Conservation (phyloP, 2,888 invertebrate species). For the Aspidapion aeneum region DNA sequence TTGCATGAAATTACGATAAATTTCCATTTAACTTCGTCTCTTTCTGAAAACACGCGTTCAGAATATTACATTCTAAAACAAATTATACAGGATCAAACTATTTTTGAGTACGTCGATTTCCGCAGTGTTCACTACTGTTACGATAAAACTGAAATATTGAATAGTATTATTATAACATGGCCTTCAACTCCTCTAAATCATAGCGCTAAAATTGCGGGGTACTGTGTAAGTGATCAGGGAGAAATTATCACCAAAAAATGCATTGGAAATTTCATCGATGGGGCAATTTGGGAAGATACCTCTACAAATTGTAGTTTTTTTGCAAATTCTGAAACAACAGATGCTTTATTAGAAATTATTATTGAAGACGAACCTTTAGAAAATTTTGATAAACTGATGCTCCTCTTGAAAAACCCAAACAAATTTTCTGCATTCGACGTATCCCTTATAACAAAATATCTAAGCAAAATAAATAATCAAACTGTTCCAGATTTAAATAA, state of each 20-base stretch:
- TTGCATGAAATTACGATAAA: slow-evolving; percentile 26
- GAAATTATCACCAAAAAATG: slow-evolving; percentile 56
- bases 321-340: slow-evolving; percentile 11
- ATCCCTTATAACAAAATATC: slow-evolving; percentile 23
- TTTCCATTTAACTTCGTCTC: slow-evolving; percentile 27
- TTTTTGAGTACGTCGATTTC: slow-evolving; percentile 24
- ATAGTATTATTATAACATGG: slow-evolving; percentile 26
- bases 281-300: slow-evolving; percentile 53
- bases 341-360: background rate
- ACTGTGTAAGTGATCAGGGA: slow-evolving; percentile 55
- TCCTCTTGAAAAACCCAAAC: slow-evolving; percentile 1
- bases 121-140: slow-evolving; percentile 26
- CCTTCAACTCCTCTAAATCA: slow-evolving; percentile 19
- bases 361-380: background rate
- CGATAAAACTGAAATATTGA: slow-evolving; percentile 8
- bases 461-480: slow-evolving; percentile 11
- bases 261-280: slow-evolving; percentile 54
- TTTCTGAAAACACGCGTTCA: slow-evolving; percentile 5
- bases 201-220: slow-evolving; percentile 24
- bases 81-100: slow-evolving; percentile 6
- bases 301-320: slow-evolving; percentile 23
- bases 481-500: slow-evolving; percentile 15
- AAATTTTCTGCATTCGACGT: slow-evolving; percentile 21
- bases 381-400: background rate
- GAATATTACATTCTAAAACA: slow-evolving; percentile 14